Evolutionary conservation across 2,888 invertebrate genomes (phyloP).

Genomic region (Amblyteles armatorius): DNA sequence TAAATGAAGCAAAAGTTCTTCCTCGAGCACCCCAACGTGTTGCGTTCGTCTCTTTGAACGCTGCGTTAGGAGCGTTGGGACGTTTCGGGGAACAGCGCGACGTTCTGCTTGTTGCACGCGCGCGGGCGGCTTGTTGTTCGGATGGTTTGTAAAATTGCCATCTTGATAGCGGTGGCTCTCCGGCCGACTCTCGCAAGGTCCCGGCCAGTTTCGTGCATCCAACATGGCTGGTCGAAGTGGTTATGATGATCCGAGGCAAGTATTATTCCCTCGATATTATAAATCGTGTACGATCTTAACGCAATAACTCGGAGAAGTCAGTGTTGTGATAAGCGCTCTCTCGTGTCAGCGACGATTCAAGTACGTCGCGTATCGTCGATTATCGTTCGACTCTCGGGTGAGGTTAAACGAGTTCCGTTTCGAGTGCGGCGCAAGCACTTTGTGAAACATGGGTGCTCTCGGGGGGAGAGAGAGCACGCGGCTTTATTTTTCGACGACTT

Average conservation of each 20-base stretch:
- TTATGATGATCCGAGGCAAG: slow-evolving; percentile 94
- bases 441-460: slow-evolving; percentile 73
- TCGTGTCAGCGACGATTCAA: neutral
- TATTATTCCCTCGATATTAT: slow-evolving; percentile 71
- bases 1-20: slow-evolving; percentile 20
- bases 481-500: slow-evolving; percentile 75
- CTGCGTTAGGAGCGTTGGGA: too few species aligned
- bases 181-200: slow-evolving; percentile 78
- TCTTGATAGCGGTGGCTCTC: slow-evolving; percentile 73
- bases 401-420: slow-evolving; percentile 77
- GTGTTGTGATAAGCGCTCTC: slow-evolving; percentile 13
- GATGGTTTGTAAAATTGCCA: slow-evolving; percentile 73
- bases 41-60: neutral
- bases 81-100: neutral
- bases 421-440: slow-evolving; percentile 75
- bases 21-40: neutral
- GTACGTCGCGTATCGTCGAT: slow-evolving; percentile 14
- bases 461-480: slow-evolving; percentile 71
- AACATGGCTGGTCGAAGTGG: slow-evolving; percentile 96
- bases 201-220: slow-evolving; percentile 85
- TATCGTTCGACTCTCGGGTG: slow-evolving; percentile 43
- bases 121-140: slow-evolving; percentile 21
- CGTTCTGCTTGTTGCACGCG: slow-evolving; percentile 15
- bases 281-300: slow-evolving; percentile 15
- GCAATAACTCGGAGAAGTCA: neutral